Evolutionary conservation across 1,140 invertebrate genomes (phyloP).

Genomic region (Rhyacophila brunnea): DNA sequence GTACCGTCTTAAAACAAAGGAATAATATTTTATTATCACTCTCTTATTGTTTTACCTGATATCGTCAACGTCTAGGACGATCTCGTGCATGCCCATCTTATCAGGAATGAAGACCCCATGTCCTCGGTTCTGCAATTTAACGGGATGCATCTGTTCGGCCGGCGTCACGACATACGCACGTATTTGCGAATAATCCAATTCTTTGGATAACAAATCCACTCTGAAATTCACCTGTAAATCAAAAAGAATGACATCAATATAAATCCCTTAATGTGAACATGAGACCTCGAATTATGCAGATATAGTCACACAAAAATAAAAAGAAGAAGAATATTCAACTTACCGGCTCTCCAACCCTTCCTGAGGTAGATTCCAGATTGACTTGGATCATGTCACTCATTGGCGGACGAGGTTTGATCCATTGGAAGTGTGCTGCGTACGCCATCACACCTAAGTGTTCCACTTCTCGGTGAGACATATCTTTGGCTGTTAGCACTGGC

Average conservation of each 20-base stretch:
- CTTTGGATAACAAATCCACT: conserved; percentile 74
- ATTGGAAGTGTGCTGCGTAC: conserved; percentile 86
- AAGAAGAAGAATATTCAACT: conserved; percentile 40
- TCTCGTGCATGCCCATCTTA: conserved; percentile 90
- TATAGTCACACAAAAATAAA: no score
- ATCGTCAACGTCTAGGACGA: conserved; percentile 63
- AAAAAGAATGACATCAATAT: no score
- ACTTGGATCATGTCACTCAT: conserved; percentile 76
- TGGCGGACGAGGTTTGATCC: conserved; percentile 78
- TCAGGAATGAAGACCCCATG: conserved; percentile 84
- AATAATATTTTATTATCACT: no score
- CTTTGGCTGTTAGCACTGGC: conserved; percentile 85
- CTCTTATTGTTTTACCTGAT: conserved; percentile 64
- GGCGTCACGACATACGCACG: conserved; percentile 82
- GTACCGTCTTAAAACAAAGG: no score
- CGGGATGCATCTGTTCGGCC: conserved; percentile 55
- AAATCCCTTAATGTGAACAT: no score
- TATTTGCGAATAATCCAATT: conserved; percentile 75
- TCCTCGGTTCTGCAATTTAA: conserved; percentile 67
- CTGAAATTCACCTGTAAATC: conserved; percentile 73
- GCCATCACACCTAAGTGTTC: conserved; percentile 96
- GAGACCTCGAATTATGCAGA: no score
- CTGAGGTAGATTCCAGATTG: conserved; percentile 74
- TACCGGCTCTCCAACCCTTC: conserved; percentile 80
- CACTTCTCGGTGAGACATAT: conserved; percentile 91